These are phyloP conservation scores for Scolanthus callimorphus DNA, from an alignment of 92 coral and sea anemone genomes.

Conservation along the genomic window DNA sequence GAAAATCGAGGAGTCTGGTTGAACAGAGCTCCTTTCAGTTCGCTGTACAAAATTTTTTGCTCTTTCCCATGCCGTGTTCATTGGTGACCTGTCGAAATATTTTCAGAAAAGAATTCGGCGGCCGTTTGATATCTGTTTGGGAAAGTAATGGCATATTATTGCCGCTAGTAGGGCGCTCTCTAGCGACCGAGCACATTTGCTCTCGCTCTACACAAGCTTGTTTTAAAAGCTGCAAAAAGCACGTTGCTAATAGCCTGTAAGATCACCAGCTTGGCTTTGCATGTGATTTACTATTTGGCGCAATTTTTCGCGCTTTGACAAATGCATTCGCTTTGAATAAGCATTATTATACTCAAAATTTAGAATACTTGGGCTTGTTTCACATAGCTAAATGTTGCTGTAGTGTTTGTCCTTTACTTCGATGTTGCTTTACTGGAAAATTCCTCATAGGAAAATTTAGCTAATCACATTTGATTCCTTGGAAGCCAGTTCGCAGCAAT, in stretches of 20 bases:
- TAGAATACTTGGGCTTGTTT: background rate
- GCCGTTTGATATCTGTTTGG: background rate
- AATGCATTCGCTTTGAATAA: background rate
- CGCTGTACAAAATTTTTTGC: background rate
- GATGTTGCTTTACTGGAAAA: no score
- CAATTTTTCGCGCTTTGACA: background rate
- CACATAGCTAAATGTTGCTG: no score
- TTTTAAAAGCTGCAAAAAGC: background rate
- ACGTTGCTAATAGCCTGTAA: background rate
- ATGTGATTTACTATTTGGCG: background rate
- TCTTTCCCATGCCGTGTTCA: background rate
- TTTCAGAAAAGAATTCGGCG: background rate
- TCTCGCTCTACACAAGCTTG: background rate
- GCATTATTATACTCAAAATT: background rate
- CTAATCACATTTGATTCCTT: no score
- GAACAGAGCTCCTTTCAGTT: background rate
- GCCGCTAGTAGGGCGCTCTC: conserved; percentile 6
- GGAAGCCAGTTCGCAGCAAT: no score
- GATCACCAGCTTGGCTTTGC: background rate
- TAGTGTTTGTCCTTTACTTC: no score
- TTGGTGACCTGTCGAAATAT: background rate
- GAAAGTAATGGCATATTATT: background rate
- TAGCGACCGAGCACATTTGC: background rate
- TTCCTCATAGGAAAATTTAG: no score
- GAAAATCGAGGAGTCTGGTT: background rate